Evolutionary conservation across 2,888 invertebrate genomes (phyloP).

Genomic region (Brachypalpus laphriformis): DNA sequence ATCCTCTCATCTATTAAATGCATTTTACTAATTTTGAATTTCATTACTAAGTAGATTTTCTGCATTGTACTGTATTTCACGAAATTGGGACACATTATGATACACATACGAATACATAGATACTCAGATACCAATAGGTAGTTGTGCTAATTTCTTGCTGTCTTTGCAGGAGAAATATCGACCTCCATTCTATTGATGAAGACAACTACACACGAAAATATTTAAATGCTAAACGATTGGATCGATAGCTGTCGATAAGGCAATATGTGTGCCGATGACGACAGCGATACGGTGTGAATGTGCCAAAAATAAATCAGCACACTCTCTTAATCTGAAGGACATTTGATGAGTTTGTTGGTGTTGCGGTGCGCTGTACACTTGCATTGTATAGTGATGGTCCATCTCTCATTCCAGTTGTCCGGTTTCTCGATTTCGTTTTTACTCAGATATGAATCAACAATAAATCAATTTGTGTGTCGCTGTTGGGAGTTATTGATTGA

Average conservation of each 20-base stretch:
- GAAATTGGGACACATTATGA: no score
- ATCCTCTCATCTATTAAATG: no score
- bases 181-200: neutral
- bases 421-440: constrained; percentile 1
- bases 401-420: constrained; percentile 10
- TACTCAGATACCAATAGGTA: no score
- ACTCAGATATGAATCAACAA: constrained; percentile 14
- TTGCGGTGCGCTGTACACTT: neutral
- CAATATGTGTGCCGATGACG: constrained; percentile 22
- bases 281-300: constrained; percentile 26
- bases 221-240: neutral
- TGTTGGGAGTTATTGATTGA: constrained; percentile 37
- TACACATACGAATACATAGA: no score
- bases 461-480: constrained; percentile 52
- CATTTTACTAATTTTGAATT: no score
- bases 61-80: no score
- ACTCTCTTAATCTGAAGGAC: constrained; percentile 48
- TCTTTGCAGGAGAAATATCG: no score
- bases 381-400: constrained; percentile 1
- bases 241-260: constrained; percentile 43
- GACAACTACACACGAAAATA: neutral
- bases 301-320: constrained; percentile 58
- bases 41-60: no score
- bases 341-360: constrained; percentile 48
- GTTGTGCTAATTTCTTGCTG: no score